Conservation (phyloP, 2,797 vertebrate genomes). For the Enteromius afrohamiltoni region DNA sequence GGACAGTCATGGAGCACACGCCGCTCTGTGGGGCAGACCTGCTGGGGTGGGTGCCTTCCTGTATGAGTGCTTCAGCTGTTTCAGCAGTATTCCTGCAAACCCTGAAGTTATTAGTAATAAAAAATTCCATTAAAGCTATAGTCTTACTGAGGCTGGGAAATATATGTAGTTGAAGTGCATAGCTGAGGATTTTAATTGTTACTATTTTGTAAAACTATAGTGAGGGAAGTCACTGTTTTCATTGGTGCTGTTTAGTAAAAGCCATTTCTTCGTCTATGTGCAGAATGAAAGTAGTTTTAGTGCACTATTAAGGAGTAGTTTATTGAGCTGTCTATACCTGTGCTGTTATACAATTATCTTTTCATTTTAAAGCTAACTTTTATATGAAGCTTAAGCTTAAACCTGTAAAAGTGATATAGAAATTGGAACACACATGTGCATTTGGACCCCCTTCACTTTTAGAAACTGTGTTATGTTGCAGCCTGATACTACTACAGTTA, state of each 20-base stretch:
- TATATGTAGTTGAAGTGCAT: not conserved
- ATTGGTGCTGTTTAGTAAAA: not conserved
- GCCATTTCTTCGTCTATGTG: not conserved
- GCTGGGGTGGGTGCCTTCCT: slow-evolving; percentile 69
- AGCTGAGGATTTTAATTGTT: not conserved
- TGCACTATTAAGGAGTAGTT: not conserved
- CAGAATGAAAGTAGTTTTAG: not conserved
- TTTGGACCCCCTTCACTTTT: not conserved
- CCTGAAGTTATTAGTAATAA: not conserved
- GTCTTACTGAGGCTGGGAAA: not conserved
- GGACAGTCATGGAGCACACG: slow-evolving; percentile 68
- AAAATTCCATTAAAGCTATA: not conserved
- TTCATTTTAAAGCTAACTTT: not conserved
- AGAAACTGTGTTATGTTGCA: not conserved
- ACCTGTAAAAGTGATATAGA: not conserved
- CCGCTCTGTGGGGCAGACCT: slow-evolving; percentile 70
- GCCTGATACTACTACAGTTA: not conserved
- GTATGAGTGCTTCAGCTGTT: not conserved
- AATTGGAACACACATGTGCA: not conserved
- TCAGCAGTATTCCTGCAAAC: not conserved
- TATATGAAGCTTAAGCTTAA: not conserved
- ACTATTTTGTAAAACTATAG: not conserved
- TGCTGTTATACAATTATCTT: not conserved
- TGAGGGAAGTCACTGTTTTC: not conserved
- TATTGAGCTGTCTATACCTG: not conserved